These are phyloP conservation scores for Fopius arisanus DNA, from an alignment of 1,140 invertebrate genomes.

Conservation along the genomic window DNA sequence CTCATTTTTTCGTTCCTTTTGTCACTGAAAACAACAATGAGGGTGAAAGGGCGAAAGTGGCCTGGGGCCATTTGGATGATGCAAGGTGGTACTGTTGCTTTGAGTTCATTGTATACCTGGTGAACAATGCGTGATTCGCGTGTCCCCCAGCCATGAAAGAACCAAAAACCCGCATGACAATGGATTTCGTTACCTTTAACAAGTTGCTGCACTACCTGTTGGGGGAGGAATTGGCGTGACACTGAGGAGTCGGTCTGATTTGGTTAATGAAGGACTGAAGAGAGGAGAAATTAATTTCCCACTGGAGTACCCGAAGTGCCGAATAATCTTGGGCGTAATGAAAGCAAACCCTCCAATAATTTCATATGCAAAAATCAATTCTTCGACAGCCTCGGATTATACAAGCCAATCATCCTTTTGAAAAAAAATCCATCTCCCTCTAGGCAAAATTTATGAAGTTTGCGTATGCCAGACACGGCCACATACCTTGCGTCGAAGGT, in stretches of 20 bases:
- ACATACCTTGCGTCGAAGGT: slow-evolving; percentile 38
- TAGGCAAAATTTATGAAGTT: slow-evolving; percentile 29
- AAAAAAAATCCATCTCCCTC: not conserved
- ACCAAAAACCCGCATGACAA: not conserved
- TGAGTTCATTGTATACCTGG: not conserved
- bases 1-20: not conserved
- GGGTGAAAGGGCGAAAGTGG: slow-evolving; percentile 10
- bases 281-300: not conserved
- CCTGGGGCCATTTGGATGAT: slow-evolving; percentile 8
- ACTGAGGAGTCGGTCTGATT: not conserved
- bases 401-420: not conserved
- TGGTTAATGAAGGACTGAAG: not conserved
- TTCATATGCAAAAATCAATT: slow-evolving; percentile 9
- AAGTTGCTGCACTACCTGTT: not conserved
- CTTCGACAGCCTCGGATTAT: not conserved
- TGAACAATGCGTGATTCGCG: slow-evolving; percentile 12
- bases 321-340: not conserved
- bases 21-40: not conserved
- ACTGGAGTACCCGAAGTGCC: not conserved
- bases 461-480: slow-evolving; percentile 46
- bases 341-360: not conserved
- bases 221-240: not conserved
- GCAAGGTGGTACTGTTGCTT: not conserved
- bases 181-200: not conserved
- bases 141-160: not conserved